Evolutionary conservation across 1,140 invertebrate species (phyloP), one percentile per base, ranked within the genome.

Genomic region (Drosophila murphyi): DNA sequence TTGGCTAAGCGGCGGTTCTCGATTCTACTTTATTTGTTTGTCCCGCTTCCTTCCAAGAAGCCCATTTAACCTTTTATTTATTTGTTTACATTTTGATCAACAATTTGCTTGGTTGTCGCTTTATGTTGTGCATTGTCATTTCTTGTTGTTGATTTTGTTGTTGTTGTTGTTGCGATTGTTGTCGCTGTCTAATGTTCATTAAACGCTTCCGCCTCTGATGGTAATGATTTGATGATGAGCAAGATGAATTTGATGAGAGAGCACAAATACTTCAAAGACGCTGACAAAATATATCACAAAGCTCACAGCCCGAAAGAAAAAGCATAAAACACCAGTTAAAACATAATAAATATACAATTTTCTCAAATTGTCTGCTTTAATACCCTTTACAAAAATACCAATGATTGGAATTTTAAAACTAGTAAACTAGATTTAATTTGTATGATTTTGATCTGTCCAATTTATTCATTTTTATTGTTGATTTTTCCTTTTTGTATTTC

Each of bases 131-230:
- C 43, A 20, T 20, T 20, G 20, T 20, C 1, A 20, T 20, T 20
- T 20, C 20, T 20, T 78, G 55, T 32, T 60, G 51, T 55, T 74
- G 50, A 37, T 56, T 51, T 70, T 70, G 48, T 10, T 72, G 47
- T n/a, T 57, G n/a, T 39, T 63, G 52, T 32, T 75, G 48, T 51
- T 72, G 71, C 61, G 43, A 65, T 74, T 68, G 70, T 67, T 74
- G 75, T 72, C 65, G 62, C 64, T 74, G 72, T 29, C 71, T 72
- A 69, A 82, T 87, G 82, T 82, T 88, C 72, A 79, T 76, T 87
- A 82, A 87, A 87, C 76, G 78, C 76, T 87, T 88, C 80, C 83
- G 83, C 79, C 68, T 86, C 48, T 41, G 71, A 29, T 55, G 64
- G 56, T 56, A 54, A 61, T 61, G 56, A 54, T 55, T 60, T 34